Evolutionary conservation across 1,140 invertebrate species (phyloP).

Genomic region (Zaprionus ghesquierei): DNA sequence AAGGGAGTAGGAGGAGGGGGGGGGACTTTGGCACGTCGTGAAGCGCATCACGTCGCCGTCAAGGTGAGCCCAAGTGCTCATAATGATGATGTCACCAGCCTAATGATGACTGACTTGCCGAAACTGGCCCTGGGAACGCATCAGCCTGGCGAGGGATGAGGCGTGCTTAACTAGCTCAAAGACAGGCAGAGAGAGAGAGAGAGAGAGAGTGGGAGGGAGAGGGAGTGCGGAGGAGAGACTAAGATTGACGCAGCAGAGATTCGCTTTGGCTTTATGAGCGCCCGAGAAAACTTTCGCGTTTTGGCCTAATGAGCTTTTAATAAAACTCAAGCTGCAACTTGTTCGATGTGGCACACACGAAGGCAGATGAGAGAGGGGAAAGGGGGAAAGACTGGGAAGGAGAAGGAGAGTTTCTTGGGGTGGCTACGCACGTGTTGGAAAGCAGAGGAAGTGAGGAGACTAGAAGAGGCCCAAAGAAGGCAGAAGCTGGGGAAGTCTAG

Average conservation of each 20-base stretch:
- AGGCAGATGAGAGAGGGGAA: too few relatives aligned
- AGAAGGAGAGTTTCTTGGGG: background rate
- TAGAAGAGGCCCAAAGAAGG: background rate
- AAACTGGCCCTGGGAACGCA: background rate
- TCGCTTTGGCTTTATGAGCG: slow-evolving; percentile 32
- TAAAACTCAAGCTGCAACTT: slow-evolving; percentile 70
- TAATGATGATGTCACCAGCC: slow-evolving; percentile 8
- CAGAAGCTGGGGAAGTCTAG: background rate
- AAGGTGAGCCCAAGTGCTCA: slow-evolving; percentile 1
- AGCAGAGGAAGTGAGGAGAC: background rate
- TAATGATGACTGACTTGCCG: slow-evolving; percentile 12
- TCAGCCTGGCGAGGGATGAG: background rate
- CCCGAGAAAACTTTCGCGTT: slow-evolving; percentile 54
- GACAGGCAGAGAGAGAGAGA: background rate
- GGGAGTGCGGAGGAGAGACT: too few relatives aligned
- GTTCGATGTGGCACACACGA: slow-evolving; percentile 26
- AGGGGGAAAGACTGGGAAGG: background rate
- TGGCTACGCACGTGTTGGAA: background rate
- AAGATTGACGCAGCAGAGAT: slow-evolving; percentile 12
- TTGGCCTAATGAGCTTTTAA: slow-evolving; percentile 77
- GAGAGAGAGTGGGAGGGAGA: background rate
- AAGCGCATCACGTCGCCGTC: background rate
- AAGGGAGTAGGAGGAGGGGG: background rate
- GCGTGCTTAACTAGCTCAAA: background rate
- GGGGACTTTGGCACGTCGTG: background rate